Conservation (phyloP, 2,113 vertebrate genomes). For the Pantherophis guttatus region DNA sequence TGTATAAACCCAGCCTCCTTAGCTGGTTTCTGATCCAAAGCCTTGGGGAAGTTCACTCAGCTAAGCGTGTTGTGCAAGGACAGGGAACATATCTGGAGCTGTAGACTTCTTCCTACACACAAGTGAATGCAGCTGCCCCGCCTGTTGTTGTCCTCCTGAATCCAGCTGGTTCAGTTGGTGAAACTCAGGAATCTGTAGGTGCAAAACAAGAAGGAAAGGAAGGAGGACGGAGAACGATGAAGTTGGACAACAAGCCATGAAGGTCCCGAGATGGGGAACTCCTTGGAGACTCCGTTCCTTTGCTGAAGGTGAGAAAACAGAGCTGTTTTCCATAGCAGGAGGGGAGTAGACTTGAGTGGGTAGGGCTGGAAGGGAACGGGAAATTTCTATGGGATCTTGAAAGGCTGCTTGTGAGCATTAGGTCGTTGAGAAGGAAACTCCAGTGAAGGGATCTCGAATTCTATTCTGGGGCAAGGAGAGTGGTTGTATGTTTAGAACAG, state of each 20-base stretch:
- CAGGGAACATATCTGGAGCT: neutral
- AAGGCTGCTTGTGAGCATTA: neutral
- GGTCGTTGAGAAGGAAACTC: neutral
- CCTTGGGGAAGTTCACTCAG: neutral
- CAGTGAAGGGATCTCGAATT: neutral
- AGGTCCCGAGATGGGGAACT: accelerated
- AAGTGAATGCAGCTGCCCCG: neutral
- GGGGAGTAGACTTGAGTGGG: neutral
- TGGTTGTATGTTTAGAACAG: neutral
- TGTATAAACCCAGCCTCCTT: neutral
- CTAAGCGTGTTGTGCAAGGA: neutral
- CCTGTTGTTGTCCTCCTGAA: neutral
- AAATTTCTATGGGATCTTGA: neutral
- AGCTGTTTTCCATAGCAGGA: neutral
- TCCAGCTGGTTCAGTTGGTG: neutral
- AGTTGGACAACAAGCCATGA: too few relatives aligned
- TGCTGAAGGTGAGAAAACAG: neutral
- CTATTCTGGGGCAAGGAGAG: neutral
- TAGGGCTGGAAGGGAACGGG: accelerated
- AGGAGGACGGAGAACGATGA: too few relatives aligned
- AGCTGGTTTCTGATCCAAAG: neutral
- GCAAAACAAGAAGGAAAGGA: neutral
- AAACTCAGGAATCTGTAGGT: neutral
- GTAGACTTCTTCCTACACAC: neutral
- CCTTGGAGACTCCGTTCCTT: neutral